These are phyloP conservation scores for Fissipunctia ypsillon DNA, from an alignment of 2,888 invertebrate species.

Conservation along the genomic window DNA sequence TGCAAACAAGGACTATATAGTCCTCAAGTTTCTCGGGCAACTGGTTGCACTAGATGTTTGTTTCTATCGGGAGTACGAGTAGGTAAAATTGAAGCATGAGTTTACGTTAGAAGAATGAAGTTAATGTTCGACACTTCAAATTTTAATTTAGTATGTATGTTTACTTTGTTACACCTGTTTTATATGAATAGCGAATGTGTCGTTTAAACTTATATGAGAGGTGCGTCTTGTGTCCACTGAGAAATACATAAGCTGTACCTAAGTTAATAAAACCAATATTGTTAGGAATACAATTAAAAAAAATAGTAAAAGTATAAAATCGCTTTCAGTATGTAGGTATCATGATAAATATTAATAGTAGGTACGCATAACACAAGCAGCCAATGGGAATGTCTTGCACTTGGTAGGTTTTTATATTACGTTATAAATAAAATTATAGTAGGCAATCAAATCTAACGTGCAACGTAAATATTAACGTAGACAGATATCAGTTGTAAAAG, in stretches of 20 bases:
- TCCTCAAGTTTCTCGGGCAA: neutral
- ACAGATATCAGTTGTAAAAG: slow-evolving; percentile 36
- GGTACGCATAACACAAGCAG: neutral
- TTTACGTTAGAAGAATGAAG: neutral
- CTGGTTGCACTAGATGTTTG: no score
- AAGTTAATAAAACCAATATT: neutral
- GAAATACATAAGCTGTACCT: neutral
- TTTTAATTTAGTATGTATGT: neutral
- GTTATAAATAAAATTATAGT: slow-evolving; percentile 19
- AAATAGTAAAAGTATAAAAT: neutral
- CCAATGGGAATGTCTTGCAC: neutral
- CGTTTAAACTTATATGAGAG: slow-evolving; percentile 9
- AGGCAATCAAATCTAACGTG: slow-evolving; percentile 32
- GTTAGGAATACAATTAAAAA: neutral
- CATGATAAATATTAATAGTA: slow-evolving; percentile 1
- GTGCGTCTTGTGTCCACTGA: slow-evolving; percentile 7
- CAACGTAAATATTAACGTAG: slow-evolving; percentile 23
- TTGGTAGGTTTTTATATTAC: slow-evolving; percentile 6
- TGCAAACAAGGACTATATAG: slow-evolving; percentile 6
- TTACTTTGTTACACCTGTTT: slow-evolving; percentile 20
- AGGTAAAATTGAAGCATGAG: neutral
- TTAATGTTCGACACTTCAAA: neutral
- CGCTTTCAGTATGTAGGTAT: neutral
- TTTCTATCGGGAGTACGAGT: no score
- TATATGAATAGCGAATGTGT: slow-evolving; percentile 11